These are phyloP conservation scores for Apamea crenata DNA, from an alignment of 2,888 invertebrate species.

Conservation along the genomic window DNA sequence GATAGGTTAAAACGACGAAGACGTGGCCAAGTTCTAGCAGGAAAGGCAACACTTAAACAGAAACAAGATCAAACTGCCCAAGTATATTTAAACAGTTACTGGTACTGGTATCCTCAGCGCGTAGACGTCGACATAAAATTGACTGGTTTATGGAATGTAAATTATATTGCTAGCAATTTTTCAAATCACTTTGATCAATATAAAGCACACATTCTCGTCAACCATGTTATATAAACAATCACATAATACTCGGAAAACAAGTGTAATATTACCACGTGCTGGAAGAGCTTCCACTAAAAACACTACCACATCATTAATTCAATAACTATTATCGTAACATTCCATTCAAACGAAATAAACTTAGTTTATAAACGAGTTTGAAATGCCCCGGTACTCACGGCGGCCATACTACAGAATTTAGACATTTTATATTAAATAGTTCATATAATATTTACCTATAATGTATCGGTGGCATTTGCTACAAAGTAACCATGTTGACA, in stretches of 20 bases:
- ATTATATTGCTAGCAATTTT: conserved; percentile 69
- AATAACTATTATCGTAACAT: conserved; percentile 75
- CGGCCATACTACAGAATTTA: conserved; percentile 60
- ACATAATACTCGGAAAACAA: conserved; percentile 75
- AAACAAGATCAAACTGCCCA: conserved; percentile 59
- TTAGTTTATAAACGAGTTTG: conserved; percentile 67
- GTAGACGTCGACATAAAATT: conserved; percentile 45
- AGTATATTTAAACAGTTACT: conserved; percentile 65
- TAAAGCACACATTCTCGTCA: conserved; percentile 73
- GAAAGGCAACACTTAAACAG: conserved; percentile 30
- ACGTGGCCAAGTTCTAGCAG: conserved; percentile 28
- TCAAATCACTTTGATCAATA: conserved; percentile 63
- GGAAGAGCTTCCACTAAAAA: conserved; percentile 82
- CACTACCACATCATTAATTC: conserved; percentile 80
- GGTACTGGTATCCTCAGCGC: conserved; percentile 35
- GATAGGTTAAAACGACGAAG: conserved; percentile 26
- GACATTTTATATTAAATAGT: conserved; percentile 61
- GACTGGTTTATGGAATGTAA: conserved; percentile 68
- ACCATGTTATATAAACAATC: conserved; percentile 68
- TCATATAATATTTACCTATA: conserved; percentile 71
- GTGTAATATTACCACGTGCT: conserved; percentile 77
- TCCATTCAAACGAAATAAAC: conserved; percentile 75
- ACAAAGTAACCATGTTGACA: conserved; percentile 69
- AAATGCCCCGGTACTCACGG: conserved; percentile 83
- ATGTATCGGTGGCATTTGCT: conserved; percentile 79